Evolutionary conservation across 2,888 invertebrate genomes (phyloP).

Genomic region (Orchesellides sinensis): DNA sequence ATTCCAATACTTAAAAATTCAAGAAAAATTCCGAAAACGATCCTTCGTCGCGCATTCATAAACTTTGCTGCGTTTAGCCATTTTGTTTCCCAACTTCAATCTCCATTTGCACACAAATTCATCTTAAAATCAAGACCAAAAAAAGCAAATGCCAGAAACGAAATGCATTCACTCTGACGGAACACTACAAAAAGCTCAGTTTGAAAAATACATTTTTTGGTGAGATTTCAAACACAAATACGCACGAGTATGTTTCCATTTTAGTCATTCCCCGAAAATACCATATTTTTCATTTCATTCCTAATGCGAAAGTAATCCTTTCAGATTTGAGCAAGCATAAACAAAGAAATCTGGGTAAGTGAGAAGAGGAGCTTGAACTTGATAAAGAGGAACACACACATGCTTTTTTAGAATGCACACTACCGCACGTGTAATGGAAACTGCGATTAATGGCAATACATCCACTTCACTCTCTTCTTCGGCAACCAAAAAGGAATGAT

Average conservation of each 20-base stretch:
- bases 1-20: slow-evolving; percentile 6
- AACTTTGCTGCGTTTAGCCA: slow-evolving; percentile 8
- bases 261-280: slow-evolving; percentile 24
- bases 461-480: too few relatives aligned
- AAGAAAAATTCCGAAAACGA: slow-evolving; percentile 2
- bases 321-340: slow-evolving; percentile 45
- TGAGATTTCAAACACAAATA: not conserved
- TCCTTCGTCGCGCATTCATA: not conserved
- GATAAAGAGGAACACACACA: slow-evolving; percentile 7
- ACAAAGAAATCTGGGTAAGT: slow-evolving; percentile 35
- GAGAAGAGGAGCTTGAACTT: slow-evolving; percentile 52
- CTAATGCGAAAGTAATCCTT: slow-evolving; percentile 26
- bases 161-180: slow-evolving; percentile 1
- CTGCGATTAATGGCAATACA: too few relatives aligned
- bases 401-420: slow-evolving; percentile 18
- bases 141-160: slow-evolving; percentile 18
- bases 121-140: slow-evolving; percentile 34
- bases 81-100: slow-evolving; percentile 36
- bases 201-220: slow-evolving; percentile 14
- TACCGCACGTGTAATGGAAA: slow-evolving; percentile 51
- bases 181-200: not conserved
- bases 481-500: too few relatives aligned
- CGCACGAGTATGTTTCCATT: not conserved
- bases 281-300: slow-evolving; percentile 39
- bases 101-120: slow-evolving; percentile 36